These are phyloP conservation scores for Calycopis cecrops DNA, from an alignment of 1,140 invertebrate genomes.

Conservation along the genomic window DNA sequence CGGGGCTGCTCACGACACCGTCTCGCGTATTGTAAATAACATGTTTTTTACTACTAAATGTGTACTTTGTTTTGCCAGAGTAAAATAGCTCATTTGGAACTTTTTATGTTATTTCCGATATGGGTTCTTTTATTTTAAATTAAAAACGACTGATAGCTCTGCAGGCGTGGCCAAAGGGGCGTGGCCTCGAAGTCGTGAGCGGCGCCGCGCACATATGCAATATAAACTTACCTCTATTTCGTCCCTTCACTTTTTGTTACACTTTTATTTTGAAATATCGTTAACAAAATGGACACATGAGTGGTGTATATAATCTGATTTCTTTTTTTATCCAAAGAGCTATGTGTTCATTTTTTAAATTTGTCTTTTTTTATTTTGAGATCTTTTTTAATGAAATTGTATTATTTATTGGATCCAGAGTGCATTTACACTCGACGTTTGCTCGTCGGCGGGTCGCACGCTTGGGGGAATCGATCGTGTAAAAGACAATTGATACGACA, in stretches of 20 bases:
- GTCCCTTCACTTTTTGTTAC: conserved; percentile 17
- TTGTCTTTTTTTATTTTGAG: conserved; percentile 42
- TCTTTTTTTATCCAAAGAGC: conserved; percentile 64
- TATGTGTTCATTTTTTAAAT: conserved; percentile 68
- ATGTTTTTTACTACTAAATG: too few relatives aligned
- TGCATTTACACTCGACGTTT: conserved; percentile 58
- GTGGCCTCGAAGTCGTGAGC: too few relatives aligned
- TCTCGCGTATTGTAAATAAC: too few relatives aligned
- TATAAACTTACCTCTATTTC: conserved; percentile 19
- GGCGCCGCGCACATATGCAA: conserved; percentile 4
- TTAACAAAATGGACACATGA: conserved; percentile 27
- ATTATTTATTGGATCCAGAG: conserved; percentile 70
- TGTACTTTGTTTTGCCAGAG: too few relatives aligned
- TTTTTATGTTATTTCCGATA: too few relatives aligned
- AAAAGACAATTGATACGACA: too few relatives aligned
- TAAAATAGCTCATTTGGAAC: too few relatives aligned
- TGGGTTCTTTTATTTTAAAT: too few relatives aligned
- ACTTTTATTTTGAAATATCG: conserved; percentile 26
- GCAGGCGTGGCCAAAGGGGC: too few relatives aligned
- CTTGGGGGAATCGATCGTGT: too few relatives aligned
- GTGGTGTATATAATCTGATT: conserved; percentile 49
- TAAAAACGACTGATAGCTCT: too few relatives aligned
- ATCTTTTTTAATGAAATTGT: conserved; percentile 51
- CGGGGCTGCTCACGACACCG: too few relatives aligned
- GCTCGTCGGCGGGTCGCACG: background rate